Evolutionary conservation across 2,888 invertebrate genomes (phyloP), one percentile per base, ranked within the genome.

Genomic region (Baccha elongata): DNA sequence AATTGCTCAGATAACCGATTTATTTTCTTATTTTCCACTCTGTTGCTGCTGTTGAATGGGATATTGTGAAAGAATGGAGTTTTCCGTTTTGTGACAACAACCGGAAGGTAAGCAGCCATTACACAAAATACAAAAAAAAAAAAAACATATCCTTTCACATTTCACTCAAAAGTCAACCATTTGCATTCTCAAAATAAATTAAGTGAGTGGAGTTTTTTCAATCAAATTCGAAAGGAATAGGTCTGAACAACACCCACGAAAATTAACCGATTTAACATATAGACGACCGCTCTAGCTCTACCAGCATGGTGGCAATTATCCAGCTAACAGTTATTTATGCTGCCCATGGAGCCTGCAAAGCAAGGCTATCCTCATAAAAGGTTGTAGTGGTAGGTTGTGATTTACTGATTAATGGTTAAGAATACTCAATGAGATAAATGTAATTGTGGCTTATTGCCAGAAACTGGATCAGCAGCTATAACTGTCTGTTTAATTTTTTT

Each of bases 361-460:
- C 15, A 21, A 62, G 68, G 26, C 67, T 68, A 52, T 35, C 46
- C 40, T 26, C 23, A 40, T 32, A 23, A 62, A 44, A 69, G 62
- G 60, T 75, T 40, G 48, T 55, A 17, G 23, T 55, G 40, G 15
- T 15, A 42, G n/a, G 44, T 60, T 44, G 72, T 60, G 72, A 78
- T 65, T 78, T 78, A 72, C 65, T 67, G 72, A 53, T 52, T 67
- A 60, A 72, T 53, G 78, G 58, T 29, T 52, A 37, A 42, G 72
- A 79, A 79, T 79, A 79, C 50, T 42, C 72, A 79, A 79, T 68
- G 53, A 73, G 73, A 58, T 58, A 65, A 37, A 46, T 35, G 52
- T 29, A 26, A 65, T 46, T 71, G 19, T 48, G 62, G 53, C 60
- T 35, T 44, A n/a, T 65, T 65, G 67, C 67, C 71, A 58, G 64